Base-by-base conservation (phyloP, 2,888 invertebrate genomes). In the Creontiades dilutus region DNA sequence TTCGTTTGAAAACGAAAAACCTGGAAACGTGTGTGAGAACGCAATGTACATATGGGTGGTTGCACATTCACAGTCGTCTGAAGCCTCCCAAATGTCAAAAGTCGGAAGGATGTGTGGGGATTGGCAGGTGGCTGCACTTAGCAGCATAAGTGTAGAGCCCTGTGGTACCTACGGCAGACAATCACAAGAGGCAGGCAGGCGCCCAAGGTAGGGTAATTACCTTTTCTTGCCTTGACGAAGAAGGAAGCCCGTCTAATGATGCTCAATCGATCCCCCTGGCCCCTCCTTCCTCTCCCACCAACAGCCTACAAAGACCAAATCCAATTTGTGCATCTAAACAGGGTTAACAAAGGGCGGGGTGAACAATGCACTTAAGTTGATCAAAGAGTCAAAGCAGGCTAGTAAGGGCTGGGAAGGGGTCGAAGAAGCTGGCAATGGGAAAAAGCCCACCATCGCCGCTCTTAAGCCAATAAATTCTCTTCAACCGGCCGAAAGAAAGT, bases 141-240 rank as follows among this genome's bases (percentile, higher is more conserved):
- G 37, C 37, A 37, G 37, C 37, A 37, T 7, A 37, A 37, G 37
- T 37, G 37, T 37, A 7, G 52, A 52, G 52, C 52, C 11, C 14
- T 52, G 52, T 52, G 52, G 11, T 37, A 37, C 37, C 37, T 37
- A 37, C 52, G 14, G 5, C 68, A 5, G 19, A 23, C 23, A 68
- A 23, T 27, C 23, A 23, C 68, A 68, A 23, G 19, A 61, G 61
- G 5, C 19, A 7, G 16, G 52, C 13, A 16, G 52, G 14, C 14
- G 52, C 52, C 52, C 52, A 13, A 75, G 75, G 75, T 75, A 78
- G 78, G 78, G 78, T 78, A 78, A 78, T 78, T 78, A 78, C 78
- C 78, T 78, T 78, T 78, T 78, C 78, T 78, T 78, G 78, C 78
- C 78, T 78, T 78, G 78, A 78, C 78, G 78, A 78, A 78, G 46